phyloP scores from a whole-genome alignment of 2,797 vertebrate genomes.

The Chelon labrosus region DNA sequence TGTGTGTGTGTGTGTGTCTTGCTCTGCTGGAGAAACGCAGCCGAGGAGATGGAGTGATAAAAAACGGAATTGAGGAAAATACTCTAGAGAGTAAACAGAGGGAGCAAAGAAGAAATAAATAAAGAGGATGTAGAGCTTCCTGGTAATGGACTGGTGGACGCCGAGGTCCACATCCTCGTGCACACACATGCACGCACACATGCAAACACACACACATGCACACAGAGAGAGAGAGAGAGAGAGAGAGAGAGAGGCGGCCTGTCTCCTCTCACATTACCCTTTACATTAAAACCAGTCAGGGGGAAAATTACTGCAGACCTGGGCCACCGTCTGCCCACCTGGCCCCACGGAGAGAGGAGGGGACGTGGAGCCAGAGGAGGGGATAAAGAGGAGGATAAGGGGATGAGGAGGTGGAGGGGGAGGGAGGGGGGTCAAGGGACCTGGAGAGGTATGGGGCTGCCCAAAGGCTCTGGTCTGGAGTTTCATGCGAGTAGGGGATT shows the following conservation, averaged over 20 bases:
- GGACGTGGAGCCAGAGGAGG: conserved; percentile 51
- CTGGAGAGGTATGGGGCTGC: conserved; percentile 25
- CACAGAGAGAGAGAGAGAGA: too few relatives aligned
- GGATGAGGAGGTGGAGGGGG: conserved; percentile 31
- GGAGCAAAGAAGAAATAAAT: conserved; percentile 79
- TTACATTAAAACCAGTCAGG: conserved; percentile 89
- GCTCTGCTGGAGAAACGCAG: conserved; percentile 55
- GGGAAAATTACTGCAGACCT: conserved; percentile 86
- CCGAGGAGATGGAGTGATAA: conserved; percentile 70
- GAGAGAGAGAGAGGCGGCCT: conserved; percentile 22
- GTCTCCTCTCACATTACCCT: conserved; percentile 83
- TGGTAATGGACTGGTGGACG: conserved; percentile 73
- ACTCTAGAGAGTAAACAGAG: conserved; percentile 80
- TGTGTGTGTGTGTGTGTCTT: conserved; percentile 39
- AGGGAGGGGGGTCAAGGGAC: conserved; percentile 40
- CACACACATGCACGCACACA: conserved; percentile 9
- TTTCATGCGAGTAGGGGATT: conserved; percentile 29
- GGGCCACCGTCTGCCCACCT: conserved; percentile 82
- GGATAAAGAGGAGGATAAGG: conserved; percentile 68
- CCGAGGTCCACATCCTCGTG: conserved; percentile 62
- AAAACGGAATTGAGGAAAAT: conserved; percentile 64
- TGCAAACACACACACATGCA: conserved; percentile 30
- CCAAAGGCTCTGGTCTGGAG: conserved; percentile 39
- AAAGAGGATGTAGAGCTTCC: conserved; percentile 68
- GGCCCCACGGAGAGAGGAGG: conserved; percentile 73